A percentile compares a stretch with the other conserved stretches of the same genome.
phyloP scores from a whole-genome alignment of 2,113 vertebrate species.

The Tachycineta bicolor region DNA sequence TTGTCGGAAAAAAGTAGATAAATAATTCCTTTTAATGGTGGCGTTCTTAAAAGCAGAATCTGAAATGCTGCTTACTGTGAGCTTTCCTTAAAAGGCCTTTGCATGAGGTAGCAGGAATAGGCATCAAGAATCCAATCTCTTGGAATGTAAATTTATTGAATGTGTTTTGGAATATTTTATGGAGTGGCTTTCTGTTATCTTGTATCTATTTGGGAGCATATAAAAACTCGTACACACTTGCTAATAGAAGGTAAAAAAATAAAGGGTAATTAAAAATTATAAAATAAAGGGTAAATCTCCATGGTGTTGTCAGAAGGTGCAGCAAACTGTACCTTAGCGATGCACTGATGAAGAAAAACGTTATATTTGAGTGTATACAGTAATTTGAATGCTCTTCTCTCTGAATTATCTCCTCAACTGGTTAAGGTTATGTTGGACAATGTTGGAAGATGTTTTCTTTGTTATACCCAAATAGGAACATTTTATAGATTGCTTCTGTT shows the following conservation, averaged over 20 bases:
- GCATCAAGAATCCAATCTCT: background rate
- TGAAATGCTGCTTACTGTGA: background rate
- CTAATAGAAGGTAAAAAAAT: background rate
- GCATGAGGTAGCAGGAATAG: background rate
- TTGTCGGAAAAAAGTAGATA: background rate
- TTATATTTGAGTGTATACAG: background rate
- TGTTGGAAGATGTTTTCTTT: background rate
- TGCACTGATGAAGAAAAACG: background rate
- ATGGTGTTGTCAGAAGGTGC: background rate
- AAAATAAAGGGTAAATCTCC: background rate
- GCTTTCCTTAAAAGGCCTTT: background rate
- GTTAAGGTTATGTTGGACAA: background rate
- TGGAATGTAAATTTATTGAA: background rate
- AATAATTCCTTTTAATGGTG: background rate
- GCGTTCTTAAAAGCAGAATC: background rate
- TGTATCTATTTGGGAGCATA: background rate
- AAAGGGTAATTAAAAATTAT: background rate
- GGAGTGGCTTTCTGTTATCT: background rate
- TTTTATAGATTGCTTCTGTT: background rate
- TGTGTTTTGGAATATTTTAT: background rate
- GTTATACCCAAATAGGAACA: background rate
- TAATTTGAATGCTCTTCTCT: background rate
- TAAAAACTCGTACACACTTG: fast-evolving
- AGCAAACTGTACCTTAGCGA: background rate
- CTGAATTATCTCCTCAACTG: background rate